phyloP scores from a whole-genome alignment of 1,140 invertebrate species.

The Achroia grisella region DNA sequence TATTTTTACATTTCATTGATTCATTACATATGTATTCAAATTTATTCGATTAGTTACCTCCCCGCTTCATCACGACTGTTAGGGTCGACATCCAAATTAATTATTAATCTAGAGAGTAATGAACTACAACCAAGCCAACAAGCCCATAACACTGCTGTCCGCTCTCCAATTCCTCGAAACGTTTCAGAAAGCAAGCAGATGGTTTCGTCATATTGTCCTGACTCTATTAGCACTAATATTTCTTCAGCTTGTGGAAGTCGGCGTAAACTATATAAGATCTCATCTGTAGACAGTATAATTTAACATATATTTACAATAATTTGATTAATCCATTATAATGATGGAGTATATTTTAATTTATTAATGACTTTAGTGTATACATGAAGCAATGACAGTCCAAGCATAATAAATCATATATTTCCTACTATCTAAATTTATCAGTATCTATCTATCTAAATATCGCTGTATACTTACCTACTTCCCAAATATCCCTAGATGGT shows the following conservation, averaged over 20 bases:
- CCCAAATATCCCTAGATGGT: conserved; percentile 73
- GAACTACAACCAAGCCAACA: conserved; percentile 70
- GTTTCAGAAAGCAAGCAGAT: conserved; percentile 27
- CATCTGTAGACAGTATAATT: conserved; percentile 30
- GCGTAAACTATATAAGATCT: conserved; percentile 52
- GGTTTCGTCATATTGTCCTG: conserved; percentile 51
- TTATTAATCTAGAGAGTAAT: conserved; percentile 47
- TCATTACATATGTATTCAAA: background rate
- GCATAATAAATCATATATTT: no score
- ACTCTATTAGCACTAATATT: conserved; percentile 64
- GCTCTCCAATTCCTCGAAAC: conserved; percentile 28
- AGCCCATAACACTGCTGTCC: conserved; percentile 59
- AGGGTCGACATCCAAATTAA: conserved; percentile 57
- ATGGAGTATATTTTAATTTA: no score
- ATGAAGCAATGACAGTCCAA: no score
- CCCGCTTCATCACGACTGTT: conserved; percentile 64
- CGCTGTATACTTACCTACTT: conserved; percentile 41
- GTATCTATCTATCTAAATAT: background rate
- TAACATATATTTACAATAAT: background rate
- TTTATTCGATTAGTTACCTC: conserved; percentile 49
- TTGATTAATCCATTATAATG: no score
- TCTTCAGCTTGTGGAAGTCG: conserved; percentile 67
- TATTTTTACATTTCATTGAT: conserved; percentile 13
- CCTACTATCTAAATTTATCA: no score
- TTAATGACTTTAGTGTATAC: no score